phyloP scores from a whole-genome alignment of 2,888 invertebrate genomes.

The Tenthredo mesomela region DNA sequence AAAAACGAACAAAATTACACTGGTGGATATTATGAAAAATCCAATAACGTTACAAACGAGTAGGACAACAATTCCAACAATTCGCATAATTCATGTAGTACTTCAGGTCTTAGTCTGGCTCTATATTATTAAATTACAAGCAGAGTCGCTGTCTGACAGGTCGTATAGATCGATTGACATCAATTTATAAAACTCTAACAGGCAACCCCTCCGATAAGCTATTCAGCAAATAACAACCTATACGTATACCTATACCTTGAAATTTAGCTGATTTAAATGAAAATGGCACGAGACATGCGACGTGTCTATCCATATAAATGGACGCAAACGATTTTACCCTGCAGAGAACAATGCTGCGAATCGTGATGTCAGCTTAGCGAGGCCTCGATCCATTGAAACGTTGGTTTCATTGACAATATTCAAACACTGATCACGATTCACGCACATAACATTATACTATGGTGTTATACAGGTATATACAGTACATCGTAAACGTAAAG shows the following conservation, averaged over 20 bases:
- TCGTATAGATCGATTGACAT: constrained; percentile 27
- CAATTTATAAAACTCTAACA: neutral
- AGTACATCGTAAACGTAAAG: neutral
- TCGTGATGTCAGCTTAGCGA: constrained; percentile 3
- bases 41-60: neutral
- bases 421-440: neutral
- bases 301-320: constrained; percentile 1
- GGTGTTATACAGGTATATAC: no score
- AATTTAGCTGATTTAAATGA: constrained; percentile 8
- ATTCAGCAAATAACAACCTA: neutral
- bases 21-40: neutral
- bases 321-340: neutral
- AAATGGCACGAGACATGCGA: constrained; percentile 14
- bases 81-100: neutral
- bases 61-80: neutral
- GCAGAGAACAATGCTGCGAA: neutral
- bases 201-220: neutral
- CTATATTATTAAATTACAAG: constrained; percentile 25
- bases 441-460: neutral
- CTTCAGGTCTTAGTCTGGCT: neutral
- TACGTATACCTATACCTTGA: neutral
- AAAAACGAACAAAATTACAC: neutral
- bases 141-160: neutral
- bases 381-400: constrained; percentile 31
- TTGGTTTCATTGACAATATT: constrained; percentile 15